These are phyloP conservation scores for Dolichallabes microphthalmus DNA, from an alignment of 2,113 vertebrate species.

Conservation along the genomic window DNA sequence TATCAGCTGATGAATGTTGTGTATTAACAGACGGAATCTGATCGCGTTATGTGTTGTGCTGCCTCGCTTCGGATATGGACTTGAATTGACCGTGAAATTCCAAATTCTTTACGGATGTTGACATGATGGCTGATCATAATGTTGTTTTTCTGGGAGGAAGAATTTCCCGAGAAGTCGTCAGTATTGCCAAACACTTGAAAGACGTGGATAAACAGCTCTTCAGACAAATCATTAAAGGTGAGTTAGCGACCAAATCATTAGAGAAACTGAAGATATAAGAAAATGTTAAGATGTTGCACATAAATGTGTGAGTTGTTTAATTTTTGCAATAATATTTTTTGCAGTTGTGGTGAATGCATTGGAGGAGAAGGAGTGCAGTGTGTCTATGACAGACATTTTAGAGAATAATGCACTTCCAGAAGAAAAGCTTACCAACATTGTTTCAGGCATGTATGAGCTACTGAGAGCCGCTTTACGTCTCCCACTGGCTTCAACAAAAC, in stretches of 20 bases:
- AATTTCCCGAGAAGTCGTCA: neutral
- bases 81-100: neutral
- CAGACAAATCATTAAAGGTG: conserved; percentile 2
- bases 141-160: neutral
- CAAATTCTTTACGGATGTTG: neutral
- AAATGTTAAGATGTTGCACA: neutral
- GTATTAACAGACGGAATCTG: neutral
- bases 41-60: neutral
- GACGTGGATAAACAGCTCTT: conserved; percentile 21
- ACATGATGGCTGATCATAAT: conserved; percentile 7
- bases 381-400: conserved; percentile 70
- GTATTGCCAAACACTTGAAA: conserved; percentile 10
- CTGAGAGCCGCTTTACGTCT: conserved; percentile 78
- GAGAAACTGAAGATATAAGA: too few species aligned
- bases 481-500: conserved; percentile 74
- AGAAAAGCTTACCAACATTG: conserved; percentile 73
- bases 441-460: conserved; percentile 78
- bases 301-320: neutral
- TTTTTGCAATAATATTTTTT: conserved; percentile 21
- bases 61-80: neutral
- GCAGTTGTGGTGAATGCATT: conserved; percentile 79
- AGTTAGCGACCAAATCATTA: neutral
- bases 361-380: conserved; percentile 81
- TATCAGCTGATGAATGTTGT: neutral
- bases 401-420: conserved; percentile 71